These are phyloP conservation scores for Triplophysa tibetana DNA, from an alignment of 2,113 vertebrate species.

Conservation along the genomic window DNA sequence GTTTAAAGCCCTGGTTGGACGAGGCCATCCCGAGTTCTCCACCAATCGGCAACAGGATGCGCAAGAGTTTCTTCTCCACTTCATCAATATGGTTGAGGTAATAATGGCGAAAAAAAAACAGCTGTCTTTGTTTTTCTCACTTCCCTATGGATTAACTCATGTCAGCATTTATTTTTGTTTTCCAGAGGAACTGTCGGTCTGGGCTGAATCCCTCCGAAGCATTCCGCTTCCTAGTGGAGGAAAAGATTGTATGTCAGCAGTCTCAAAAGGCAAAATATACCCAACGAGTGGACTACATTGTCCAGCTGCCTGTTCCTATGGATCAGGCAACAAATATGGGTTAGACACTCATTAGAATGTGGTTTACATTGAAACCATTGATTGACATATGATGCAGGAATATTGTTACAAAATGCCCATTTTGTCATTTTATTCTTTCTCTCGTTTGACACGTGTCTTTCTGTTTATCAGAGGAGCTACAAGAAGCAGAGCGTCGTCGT, in stretches of 20 bases:
- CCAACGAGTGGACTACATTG: slow-evolving; percentile 95
- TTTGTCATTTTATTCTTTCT: not conserved
- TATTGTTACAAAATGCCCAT: not conserved
- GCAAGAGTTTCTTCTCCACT: slow-evolving; percentile 97
- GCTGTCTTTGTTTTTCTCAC: not conserved
- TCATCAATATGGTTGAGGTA: slow-evolving; percentile 99
- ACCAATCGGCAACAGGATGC: slow-evolving; percentile 98
- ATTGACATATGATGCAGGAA: too few relatives aligned
- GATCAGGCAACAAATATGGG: slow-evolving; percentile 96
- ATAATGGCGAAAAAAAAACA: slow-evolving; percentile 35
- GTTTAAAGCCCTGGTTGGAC: slow-evolving; percentile 96
- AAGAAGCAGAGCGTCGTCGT: slow-evolving; percentile 89
- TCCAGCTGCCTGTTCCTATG: slow-evolving; percentile 96
- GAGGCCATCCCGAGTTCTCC: slow-evolving; percentile 96
- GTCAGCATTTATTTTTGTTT: not conserved
- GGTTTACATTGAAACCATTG: not conserved
- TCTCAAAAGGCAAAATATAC: slow-evolving; percentile 98
- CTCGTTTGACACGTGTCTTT: not conserved
- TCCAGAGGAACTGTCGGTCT: slow-evolving; percentile 94
- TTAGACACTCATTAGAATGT: slow-evolving; percentile 57
- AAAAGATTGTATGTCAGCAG: slow-evolving; percentile 94
- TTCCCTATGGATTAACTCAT: not conserved
- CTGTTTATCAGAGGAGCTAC: slow-evolving; percentile 84
- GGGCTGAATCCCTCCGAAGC: slow-evolving; percentile 94
- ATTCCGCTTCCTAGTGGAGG: slow-evolving; percentile 96